phyloP scores from a whole-genome alignment of 2,113 vertebrate species.

The Aegotheles bennettii region DNA sequence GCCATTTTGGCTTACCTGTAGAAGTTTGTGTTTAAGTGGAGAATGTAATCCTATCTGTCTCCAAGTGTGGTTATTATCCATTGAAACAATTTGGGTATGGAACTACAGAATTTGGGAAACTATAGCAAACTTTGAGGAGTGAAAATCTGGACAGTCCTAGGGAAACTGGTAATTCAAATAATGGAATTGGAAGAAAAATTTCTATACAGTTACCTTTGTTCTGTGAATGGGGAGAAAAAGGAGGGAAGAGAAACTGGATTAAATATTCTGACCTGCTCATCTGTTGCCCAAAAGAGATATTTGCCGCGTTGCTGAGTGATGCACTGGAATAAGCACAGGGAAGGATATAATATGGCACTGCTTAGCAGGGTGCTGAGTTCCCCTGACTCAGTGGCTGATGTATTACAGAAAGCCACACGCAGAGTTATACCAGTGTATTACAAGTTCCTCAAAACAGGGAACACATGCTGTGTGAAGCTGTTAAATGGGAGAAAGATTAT shows the following conservation, averaged over 20 bases:
- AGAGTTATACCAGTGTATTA: not conserved
- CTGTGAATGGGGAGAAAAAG: not conserved
- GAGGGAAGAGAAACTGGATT: not conserved
- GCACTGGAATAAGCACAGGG: not conserved
- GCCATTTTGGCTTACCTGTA: not conserved
- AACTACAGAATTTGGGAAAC: not conserved
- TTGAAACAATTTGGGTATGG: not conserved
- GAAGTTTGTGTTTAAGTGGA: not conserved
- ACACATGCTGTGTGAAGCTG: not conserved
- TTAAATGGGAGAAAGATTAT: not conserved
- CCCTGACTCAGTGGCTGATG: not conserved
- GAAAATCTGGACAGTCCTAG: not conserved
- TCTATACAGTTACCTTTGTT: not conserved
- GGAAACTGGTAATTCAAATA: not conserved
- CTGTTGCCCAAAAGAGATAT: not conserved
- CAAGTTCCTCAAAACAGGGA: not conserved
- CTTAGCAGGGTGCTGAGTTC: not conserved
- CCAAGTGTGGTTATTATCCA: not conserved
- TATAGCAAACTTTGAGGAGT: not conserved
- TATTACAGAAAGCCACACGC: not conserved
- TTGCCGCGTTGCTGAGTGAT: not conserved
- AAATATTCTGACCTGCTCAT: not conserved
- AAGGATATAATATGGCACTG: not conserved
- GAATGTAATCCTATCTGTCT: not conserved
- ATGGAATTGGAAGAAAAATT: not conserved